Evolutionary conservation across 2,888 invertebrate genomes (phyloP).

Genomic region (Heteromyza rotundicornis): DNA sequence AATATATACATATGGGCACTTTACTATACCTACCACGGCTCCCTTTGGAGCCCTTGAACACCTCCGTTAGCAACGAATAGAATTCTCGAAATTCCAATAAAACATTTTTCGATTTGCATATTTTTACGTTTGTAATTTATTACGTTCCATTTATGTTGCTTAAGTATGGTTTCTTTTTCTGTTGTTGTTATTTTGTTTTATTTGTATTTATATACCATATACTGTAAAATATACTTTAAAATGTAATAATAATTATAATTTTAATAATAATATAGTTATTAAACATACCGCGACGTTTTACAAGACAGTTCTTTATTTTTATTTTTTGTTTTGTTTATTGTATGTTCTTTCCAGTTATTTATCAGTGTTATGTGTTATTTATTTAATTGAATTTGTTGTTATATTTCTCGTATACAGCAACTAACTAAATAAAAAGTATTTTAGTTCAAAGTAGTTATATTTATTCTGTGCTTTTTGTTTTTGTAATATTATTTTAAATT

Average conservation of each 20-base stretch:
- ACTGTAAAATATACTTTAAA: conserved; percentile 23
- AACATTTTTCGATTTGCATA: not conserved
- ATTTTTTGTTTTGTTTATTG: not conserved
- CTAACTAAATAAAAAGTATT: not conserved
- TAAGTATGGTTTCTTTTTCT: not conserved
- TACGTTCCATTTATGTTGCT: not conserved
- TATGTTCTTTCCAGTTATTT: not conserved
- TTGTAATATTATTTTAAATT: not conserved
- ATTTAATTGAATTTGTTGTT: too few relatives aligned
- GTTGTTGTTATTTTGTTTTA: not conserved
- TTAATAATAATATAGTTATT: conserved; percentile 1
- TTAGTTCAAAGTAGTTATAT: not conserved
- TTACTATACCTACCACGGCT: too few relatives aligned
- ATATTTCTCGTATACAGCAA: not conserved
- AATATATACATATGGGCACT: too few relatives aligned
- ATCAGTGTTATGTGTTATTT: conserved; percentile 1
- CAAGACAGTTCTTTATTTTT: not conserved
- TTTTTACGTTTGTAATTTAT: conserved; percentile 6
- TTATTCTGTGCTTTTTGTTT: not conserved
- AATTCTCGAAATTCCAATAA: too few relatives aligned
- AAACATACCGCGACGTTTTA: not conserved
- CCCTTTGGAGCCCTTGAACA: too few relatives aligned
- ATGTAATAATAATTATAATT: conserved; percentile 10
- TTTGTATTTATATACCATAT: conserved; percentile 8
- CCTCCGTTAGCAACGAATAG: too few relatives aligned